Evolutionary conservation across 2,113 vertebrate genomes (phyloP), one percentile per base, ranked within the genome.

Genomic region (Riparia riparia): DNA sequence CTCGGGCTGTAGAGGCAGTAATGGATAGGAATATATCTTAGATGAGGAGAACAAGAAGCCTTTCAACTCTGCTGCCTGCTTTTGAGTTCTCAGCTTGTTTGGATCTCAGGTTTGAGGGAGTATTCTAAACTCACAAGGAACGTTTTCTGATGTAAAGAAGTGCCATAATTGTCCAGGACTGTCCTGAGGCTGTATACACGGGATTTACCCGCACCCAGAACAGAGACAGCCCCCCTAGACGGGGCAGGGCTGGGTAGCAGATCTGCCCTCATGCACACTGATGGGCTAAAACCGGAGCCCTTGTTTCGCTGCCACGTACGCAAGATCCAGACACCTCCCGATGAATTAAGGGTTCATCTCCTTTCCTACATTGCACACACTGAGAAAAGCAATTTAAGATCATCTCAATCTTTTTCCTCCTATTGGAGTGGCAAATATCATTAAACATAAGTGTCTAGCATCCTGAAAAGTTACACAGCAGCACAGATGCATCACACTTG

Each of bases 361-460:
- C 61, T 65, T 49, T 63, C 64, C 61, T 60, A 53, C 47, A 12
- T 24, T 0, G 1, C 28, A 22, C 19, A 39, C 44, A 74, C n/a
- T 4, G 44, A 86, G 64, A 84, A 90, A 58, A 86, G 25, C 49
- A 80, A 47, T 86, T 92, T 65, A 65, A 45, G 34, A 87, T 76
- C 18, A 71, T 89, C 61, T 76, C 80, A 90, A 57, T 93, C 53
- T 86, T 79, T 78, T 83, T 78, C 34, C 19, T 86, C 11, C 76
- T 42, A 39, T 14, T 71, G 41, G 92, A 93, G 77, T 71, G 44
- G 82, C 60, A 94, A 94, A 89, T 78, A 94, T 61, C 79, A 86
- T 90, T 94, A 90, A 92, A 71, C 8, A 2, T n/a, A 74, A 88
- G 53, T 14, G 68, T 53, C 71, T 45, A 49, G 69, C 28, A 68